Conservation (phyloP, 1,140 invertebrate species). For the Pachyrhynchus sulphureomaculatus region DNA sequence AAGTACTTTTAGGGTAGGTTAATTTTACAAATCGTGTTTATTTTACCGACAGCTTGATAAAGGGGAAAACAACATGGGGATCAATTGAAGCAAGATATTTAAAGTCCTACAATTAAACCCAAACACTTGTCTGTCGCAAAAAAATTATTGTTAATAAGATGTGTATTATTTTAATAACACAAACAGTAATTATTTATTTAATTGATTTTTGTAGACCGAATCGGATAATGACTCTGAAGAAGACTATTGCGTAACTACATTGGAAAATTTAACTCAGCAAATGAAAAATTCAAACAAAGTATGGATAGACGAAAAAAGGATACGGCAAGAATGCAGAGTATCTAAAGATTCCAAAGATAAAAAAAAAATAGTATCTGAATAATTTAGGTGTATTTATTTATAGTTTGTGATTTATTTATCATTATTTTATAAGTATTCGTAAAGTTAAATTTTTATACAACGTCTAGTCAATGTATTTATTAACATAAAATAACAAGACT, state of each 20-base stretch:
- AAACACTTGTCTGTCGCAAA: too few relatives aligned
- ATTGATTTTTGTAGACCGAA: constrained; percentile 23
- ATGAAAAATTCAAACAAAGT: constrained; percentile 32
- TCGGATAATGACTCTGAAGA: constrained; percentile 31
- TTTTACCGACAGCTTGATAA: background rate
- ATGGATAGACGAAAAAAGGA: constrained; percentile 30
- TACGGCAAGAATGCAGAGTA: constrained; percentile 10
- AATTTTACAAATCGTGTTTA: background rate
- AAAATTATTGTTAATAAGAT: too few relatives aligned
- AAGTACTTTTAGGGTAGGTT: constrained; percentile 26
- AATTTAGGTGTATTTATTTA: constrained; percentile 1
- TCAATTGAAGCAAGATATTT: too few relatives aligned
- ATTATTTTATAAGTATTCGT: background rate
- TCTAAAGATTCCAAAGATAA: constrained; percentile 21
- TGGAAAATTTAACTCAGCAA: constrained; percentile 35
- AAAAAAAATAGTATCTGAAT: constrained; percentile 8
- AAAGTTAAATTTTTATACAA: background rate
- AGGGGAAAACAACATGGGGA: too few relatives aligned
- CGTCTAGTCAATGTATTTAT: too few relatives aligned
- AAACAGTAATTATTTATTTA: too few relatives aligned
- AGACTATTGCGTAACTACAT: constrained; percentile 33
- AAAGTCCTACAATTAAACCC: too few relatives aligned
- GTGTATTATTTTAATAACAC: too few relatives aligned
- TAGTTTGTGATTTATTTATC: background rate
- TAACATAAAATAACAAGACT: too few relatives aligned